Base-by-base conservation (phyloP, 2,888 invertebrate species). In the Chaetogeoica ovagalla region DNA sequence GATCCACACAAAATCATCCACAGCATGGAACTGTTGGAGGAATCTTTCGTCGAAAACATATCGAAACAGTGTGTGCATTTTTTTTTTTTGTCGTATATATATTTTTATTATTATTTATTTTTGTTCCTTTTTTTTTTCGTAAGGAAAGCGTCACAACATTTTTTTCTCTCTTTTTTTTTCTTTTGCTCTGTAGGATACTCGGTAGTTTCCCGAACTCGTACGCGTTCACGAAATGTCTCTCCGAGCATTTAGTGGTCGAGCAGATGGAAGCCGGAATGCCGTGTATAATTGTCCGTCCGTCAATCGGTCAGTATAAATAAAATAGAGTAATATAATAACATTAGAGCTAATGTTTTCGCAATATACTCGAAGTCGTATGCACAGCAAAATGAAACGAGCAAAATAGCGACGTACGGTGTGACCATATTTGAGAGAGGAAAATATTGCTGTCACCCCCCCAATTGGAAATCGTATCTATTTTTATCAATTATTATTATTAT, bases 201-300 rank as follows among this genome's bases (percentile, higher is more conserved):
- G 91, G 93, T 55, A 90, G 91, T 83, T 89, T 93, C 77, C 97
- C 97, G 0, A 97, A 97, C 86, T 95, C 96, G 0, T 97, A 97
- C 85, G 95, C 97, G 0, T 96, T 93, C 85, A 97, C 97, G 0
- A 97, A 97, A 87, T 94, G 96, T 0, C 87, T 98, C n/a, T 94
- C 94, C 0, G 97, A 97, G 86, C 90, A 91, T 21, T 85, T 96
- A 81, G 92, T 95, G 0, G 91, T 92, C 1, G 93, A 95, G 84
- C 91, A 94, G 70, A 92, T 94, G 87, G 89, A 90, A 43, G 65
- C 66, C 3, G 83, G 83, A 17, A 87, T 98, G 11, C 97, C 97
- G 0, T 89, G 92, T 0, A 88, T 93, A 74, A 92, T 98, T 76
- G 87, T 96, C 43, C 88, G 97, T 83, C 97, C 96, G 0, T 95